Evolutionary conservation across 2,797 vertebrate genomes (phyloP).

Genomic region (Tapera naevia): DNA sequence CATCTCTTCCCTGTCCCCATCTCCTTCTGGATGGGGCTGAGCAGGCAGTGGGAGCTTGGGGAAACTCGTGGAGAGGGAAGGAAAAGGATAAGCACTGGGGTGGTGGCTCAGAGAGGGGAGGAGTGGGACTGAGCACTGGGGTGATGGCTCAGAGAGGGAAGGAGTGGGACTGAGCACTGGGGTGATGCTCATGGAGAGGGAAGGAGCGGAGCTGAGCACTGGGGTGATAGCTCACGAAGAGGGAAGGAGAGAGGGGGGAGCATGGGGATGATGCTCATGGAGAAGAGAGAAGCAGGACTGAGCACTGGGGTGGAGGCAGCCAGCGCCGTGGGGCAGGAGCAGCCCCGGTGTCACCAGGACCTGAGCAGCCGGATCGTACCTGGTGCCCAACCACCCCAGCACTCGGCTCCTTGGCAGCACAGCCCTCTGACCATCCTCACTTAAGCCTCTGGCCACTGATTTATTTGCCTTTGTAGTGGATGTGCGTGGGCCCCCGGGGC

Average conservation of each 20-base stretch:
- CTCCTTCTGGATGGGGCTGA: not conserved
- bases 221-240: too few species aligned
- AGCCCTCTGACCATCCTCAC: accelerated
- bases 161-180: too few species aligned
- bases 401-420: accelerated
- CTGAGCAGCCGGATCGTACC: accelerated
- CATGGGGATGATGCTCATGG: too few species aligned
- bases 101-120: too few species aligned
- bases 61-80: too few species aligned
- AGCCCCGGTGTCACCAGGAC: not conserved
- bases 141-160: too few species aligned
- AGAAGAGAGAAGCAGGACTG: not conserved
- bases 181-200: too few species aligned
- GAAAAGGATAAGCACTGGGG: too few species aligned
- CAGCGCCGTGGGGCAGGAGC: not conserved
- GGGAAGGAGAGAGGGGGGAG: too few species aligned
- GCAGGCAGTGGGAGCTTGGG: not conserved
- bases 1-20: not conserved
- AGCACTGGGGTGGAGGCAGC: not conserved
- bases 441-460: not conserved
- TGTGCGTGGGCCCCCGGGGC: not conserved
- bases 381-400: accelerated
- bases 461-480: not conserved
- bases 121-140: too few species aligned
- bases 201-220: too few species aligned